Evolutionary conservation across 2,797 vertebrate genomes (phyloP).

Genomic region (Fringilla coelebs): DNA sequence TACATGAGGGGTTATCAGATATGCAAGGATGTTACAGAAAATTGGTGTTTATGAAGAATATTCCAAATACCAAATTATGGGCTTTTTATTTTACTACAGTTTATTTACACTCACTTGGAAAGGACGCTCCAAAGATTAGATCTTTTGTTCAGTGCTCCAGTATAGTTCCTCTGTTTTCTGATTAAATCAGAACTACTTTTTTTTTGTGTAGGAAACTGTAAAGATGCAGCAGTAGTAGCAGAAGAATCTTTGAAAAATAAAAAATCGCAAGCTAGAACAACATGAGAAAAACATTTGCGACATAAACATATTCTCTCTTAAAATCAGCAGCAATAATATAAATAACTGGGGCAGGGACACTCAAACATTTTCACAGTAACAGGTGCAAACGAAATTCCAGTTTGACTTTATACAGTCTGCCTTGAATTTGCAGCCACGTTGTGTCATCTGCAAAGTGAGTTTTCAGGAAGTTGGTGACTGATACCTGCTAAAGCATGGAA

Average conservation of each 20-base stretch:
- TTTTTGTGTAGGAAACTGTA: background rate
- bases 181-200: conserved; percentile 59
- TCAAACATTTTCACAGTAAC: conserved; percentile 59
- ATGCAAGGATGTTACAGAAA: conserved; percentile 73
- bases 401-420: background rate
- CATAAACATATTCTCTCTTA: conserved; percentile 52
- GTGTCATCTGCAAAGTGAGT: background rate
- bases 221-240: background rate
- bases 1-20: conserved; percentile 78
- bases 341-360: background rate
- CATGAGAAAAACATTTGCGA: conserved; percentile 2
- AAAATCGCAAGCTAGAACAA: conserved; percentile 3
- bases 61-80: conserved; percentile 77
- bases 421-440: conserved; percentile 42
- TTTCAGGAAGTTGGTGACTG: conserved; percentile 11
- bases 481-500: conserved; percentile 11
- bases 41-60: conserved; percentile 75
- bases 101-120: conserved; percentile 72
- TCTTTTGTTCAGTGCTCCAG: conserved; percentile 66
- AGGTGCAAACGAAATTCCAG: conserved; percentile 66
- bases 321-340: conserved; percentile 56
- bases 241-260: conserved; percentile 16
- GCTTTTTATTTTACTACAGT: conserved; percentile 73
- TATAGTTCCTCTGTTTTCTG: conserved; percentile 47
- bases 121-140: conserved; percentile 59